These are phyloP conservation scores for Ahaetulla prasina DNA, from an alignment of 2,113 vertebrate genomes.

Conservation along the genomic window DNA sequence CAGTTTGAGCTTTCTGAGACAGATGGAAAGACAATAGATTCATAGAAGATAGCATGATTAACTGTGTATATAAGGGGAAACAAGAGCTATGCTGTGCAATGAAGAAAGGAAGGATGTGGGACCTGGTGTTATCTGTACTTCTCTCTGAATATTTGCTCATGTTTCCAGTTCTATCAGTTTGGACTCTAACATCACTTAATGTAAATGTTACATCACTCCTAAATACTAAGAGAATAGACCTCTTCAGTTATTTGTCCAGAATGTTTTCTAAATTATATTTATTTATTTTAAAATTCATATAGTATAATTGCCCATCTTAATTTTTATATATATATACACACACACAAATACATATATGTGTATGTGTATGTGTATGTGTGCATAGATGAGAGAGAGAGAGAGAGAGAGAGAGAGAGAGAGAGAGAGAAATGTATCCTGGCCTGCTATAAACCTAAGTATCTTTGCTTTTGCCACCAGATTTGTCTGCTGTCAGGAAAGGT, in stretches of 20 bases:
- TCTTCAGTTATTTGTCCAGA: neutral
- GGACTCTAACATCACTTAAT: too few species aligned
- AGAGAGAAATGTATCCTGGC: neutral
- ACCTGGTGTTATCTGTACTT: neutral
- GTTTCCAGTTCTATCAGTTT: neutral
- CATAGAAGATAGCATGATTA: neutral
- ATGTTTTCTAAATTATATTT: neutral
- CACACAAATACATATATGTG: too few species aligned
- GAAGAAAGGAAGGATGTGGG: neutral
- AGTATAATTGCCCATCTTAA: too few species aligned
- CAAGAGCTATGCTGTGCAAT: neutral
- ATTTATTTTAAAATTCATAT: neutral
- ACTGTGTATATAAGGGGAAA: neutral
- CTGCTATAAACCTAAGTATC: neutral
- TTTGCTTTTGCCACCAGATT: neutral
- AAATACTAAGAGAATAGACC: neutral
- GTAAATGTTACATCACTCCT: too few species aligned
- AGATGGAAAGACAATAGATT: neutral
- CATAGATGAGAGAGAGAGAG: too few species aligned
- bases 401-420: too few species aligned
- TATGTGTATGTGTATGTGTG: too few species aligned
- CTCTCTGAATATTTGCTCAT: neutral
- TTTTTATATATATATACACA: too few species aligned
- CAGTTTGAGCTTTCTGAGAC: too few species aligned
- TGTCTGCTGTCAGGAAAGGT: neutral